Conservation (phyloP, 2,888 invertebrate species). For the Ochropacha duplaris region DNA sequence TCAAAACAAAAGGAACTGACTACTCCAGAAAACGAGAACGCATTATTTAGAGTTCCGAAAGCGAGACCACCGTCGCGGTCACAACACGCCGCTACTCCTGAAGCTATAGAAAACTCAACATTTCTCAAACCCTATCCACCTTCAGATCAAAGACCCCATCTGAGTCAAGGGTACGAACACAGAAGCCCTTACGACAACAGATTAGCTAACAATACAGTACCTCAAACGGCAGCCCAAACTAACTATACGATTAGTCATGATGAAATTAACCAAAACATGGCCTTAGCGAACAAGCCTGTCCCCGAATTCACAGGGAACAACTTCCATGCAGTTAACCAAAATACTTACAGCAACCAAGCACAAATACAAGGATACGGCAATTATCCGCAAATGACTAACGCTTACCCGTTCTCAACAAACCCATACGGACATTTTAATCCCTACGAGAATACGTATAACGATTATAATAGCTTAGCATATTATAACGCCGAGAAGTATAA, state of each 20-base stretch:
- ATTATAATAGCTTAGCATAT: slow-evolving; percentile 78
- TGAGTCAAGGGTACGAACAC: slow-evolving; percentile 71
- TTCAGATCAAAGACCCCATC: slow-evolving; percentile 64
- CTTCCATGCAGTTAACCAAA: slow-evolving; percentile 70
- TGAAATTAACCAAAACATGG: slow-evolving; percentile 57
- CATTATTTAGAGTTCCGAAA: slow-evolving; percentile 85
- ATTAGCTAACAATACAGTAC: slow-evolving; percentile 39
- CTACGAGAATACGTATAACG: slow-evolving; percentile 78
- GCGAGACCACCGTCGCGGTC: slow-evolving; percentile 85
- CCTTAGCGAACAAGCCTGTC: slow-evolving; percentile 49
- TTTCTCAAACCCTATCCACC: slow-evolving; percentile 86
- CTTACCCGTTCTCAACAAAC: slow-evolving; percentile 70
- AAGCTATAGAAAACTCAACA: slow-evolving; percentile 77
- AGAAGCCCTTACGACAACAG: slow-evolving; percentile 71
- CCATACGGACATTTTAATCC: slow-evolving; percentile 80
- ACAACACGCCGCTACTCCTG: slow-evolving; percentile 70
- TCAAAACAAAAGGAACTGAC: slow-evolving; percentile 64
- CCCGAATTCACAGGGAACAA: slow-evolving; percentile 69
- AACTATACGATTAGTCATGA: slow-evolving; percentile 75
- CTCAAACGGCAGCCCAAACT: slow-evolving; percentile 57
- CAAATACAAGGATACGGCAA: slow-evolving; percentile 74
- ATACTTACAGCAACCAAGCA: slow-evolving; percentile 64
- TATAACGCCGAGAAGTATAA: slow-evolving; percentile 81
- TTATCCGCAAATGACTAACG: slow-evolving; percentile 73
- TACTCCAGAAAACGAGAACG: slow-evolving; percentile 71